Evolutionary conservation across 37 sponge, comb jelly and placozoan species (phyloP), one percentile per base, ranked within the genome.

Genomic region (Petrosia ficiformis): DNA sequence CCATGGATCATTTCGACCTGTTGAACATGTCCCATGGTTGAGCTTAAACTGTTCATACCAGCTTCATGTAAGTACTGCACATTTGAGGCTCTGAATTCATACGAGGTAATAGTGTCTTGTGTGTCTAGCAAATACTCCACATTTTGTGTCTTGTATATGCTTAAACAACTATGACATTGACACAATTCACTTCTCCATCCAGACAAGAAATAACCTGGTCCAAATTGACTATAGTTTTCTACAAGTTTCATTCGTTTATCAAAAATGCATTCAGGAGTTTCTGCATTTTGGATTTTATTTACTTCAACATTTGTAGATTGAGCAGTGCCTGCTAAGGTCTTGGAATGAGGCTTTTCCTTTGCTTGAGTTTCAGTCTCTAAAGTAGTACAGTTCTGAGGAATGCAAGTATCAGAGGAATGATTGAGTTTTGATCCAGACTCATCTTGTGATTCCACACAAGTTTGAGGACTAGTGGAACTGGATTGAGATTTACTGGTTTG

Each of bases 1-100:
- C 94, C 80, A 22, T 87, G 77, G 0, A 91, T 19, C 44, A 70
- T 74, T 44, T 95, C 96, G 72, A 85, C 83, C 36, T 87, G 89
- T 57, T 91, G 92, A 1, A 84, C 76, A 6, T 65, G 79, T 30
- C 78, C 70, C 65, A 95, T 69, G 19, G 71, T 42, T 59, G 31
- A 39, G 34, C 33, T 40, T 10, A 95, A 59, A 10, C 89, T 92
- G 19, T 59, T 44, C 76, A 91, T 70, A 0, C 86, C 89, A 22
- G 70, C 69, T 24, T 93, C 89, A 1, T 76, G 71, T 28, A 81
- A 68, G 67, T 68, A 67, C 22, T 68, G 63, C 34, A 26, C 4
- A 71, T 28, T 10, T 22, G 21, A 38, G 48, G 83, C 86, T 57
- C 74, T 75, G 11, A 60, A 67, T 75, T 98, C 96, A 61, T 98